Evolutionary conservation across 2,888 invertebrate species (phyloP).

Genomic region (Amphimallon solstitiale): DNA sequence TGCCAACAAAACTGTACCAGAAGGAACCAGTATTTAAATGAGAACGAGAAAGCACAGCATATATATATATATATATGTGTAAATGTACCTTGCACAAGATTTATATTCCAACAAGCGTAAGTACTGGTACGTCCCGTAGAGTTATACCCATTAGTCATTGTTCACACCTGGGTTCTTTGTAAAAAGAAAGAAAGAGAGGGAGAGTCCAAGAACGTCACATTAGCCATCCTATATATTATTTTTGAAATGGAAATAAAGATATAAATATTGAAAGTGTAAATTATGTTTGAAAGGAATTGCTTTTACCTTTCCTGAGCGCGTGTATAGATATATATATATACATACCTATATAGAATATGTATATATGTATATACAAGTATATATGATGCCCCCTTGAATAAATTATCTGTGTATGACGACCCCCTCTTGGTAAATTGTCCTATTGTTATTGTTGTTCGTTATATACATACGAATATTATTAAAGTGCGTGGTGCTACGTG

Average conservation of each 20-base stretch:
- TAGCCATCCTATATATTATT: slow-evolving; percentile 48
- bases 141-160: slow-evolving; percentile 52
- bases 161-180: slow-evolving; percentile 51
- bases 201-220: slow-evolving; percentile 41
- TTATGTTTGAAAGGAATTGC: slow-evolving; percentile 40
- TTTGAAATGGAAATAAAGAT: slow-evolving; percentile 50
- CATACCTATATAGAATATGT: too few relatives aligned
- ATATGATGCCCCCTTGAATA: too few relatives aligned
- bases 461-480: too few relatives aligned
- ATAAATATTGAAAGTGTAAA: slow-evolving; percentile 49
- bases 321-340: too few relatives aligned
- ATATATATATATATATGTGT: not conserved
- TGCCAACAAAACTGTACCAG: not conserved
- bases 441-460: not conserved
- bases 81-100: slow-evolving; percentile 41
- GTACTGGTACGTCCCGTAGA: slow-evolving; percentile 50
- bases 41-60: slow-evolving; percentile 38
- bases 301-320: too few relatives aligned
- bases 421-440: slow-evolving; percentile 5
- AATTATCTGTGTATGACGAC: too few relatives aligned
- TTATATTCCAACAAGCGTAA: slow-evolving; percentile 49
- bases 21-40: slow-evolving; percentile 49
- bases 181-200: slow-evolving; percentile 36
- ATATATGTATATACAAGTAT: too few relatives aligned
- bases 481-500: too few relatives aligned